Conservation (phyloP, 2,888 invertebrate genomes). For the Cerastis rubricosa region DNA sequence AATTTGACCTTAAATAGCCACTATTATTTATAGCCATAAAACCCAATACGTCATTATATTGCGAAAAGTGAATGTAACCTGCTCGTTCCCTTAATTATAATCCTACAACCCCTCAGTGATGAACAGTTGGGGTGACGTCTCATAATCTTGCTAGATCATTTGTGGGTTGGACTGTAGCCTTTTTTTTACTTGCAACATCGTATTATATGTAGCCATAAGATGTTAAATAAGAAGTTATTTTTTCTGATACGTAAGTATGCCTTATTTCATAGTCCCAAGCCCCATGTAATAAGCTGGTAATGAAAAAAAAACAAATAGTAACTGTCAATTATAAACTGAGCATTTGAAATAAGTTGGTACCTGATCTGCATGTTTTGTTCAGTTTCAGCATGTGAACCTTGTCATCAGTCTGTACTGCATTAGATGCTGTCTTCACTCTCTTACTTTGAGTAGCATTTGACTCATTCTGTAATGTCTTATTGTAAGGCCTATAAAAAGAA, state of each 20-base stretch:
- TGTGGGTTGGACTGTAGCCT: not conserved
- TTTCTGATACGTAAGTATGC: not conserved
- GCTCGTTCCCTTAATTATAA: slow-evolving; percentile 55
- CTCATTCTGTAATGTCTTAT: slow-evolving; percentile 64
- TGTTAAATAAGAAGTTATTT: no score
- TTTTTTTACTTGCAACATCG: not conserved
- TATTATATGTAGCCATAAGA: no score
- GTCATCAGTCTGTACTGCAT: slow-evolving; percentile 79
- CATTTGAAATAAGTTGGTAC: no score
- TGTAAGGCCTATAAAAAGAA: slow-evolving; percentile 73
- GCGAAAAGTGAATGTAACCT: slow-evolving; percentile 41
- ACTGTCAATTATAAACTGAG: not conserved
- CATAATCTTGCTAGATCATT: no score
- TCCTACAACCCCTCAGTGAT: slow-evolving; percentile 36
- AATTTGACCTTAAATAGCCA: no score
- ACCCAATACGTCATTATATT: slow-evolving; percentile 34
- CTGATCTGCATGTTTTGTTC: slow-evolving; percentile 68
- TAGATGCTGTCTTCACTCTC: slow-evolving; percentile 72
- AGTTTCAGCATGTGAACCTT: slow-evolving; percentile 76
- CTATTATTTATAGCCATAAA: no score
- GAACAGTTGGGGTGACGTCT: slow-evolving; percentile 45
- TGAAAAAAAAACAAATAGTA: not conserved
- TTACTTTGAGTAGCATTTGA: slow-evolving; percentile 51
- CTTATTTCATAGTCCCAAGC: not conserved
- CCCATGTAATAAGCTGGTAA: not conserved